Percentiles rank a stretch among this genome's conserved stretches.
Conservation (phyloP, 2,888 invertebrate species). For the Marasmarcha lunaedactyla region DNA sequence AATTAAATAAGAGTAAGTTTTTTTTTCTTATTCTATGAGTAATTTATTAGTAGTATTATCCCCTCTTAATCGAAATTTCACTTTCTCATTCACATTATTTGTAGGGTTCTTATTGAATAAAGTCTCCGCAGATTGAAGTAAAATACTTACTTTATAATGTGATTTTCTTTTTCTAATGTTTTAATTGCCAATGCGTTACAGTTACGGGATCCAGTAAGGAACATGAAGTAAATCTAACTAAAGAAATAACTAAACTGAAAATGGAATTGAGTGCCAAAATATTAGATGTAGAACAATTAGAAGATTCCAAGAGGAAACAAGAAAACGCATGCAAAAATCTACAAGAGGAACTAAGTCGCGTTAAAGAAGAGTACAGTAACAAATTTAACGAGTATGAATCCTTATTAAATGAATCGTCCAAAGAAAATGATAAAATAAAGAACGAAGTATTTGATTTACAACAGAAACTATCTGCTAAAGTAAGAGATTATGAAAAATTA, state of each 20-base stretch:
- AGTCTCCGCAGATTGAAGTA: too few species aligned
- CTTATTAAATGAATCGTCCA: constrained; percentile 47
- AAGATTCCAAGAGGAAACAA: constrained; percentile 50
- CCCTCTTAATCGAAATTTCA: too few species aligned
- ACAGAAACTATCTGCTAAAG: constrained; percentile 42
- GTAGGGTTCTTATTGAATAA: too few species aligned
- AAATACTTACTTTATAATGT: neutral
- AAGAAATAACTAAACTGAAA: constrained; percentile 63
- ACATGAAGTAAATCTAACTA: constrained; percentile 58
- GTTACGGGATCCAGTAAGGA: constrained; percentile 56
- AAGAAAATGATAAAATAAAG: constrained; percentile 51
- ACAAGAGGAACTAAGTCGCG: constrained; percentile 43
- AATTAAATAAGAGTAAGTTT: constrained; percentile 59
- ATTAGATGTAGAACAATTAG: constrained; percentile 62
- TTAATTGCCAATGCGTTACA: constrained; percentile 24
- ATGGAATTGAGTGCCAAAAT: constrained; percentile 68
- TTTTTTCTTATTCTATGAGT: neutral
- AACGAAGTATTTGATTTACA: constrained; percentile 49
- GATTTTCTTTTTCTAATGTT: constrained; percentile 3
- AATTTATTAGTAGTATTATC: too few species aligned
- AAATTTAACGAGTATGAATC: constrained; percentile 62
- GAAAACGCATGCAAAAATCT: constrained; percentile 40
- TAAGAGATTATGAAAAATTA: constrained; percentile 48
- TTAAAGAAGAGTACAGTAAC: constrained; percentile 43
- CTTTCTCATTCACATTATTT: too few species aligned